Percentiles rank a stretch among this genome's conserved stretches.
Conservation (phyloP, 2,113 vertebrate genomes). For the Toxotes chatareus region DNA sequence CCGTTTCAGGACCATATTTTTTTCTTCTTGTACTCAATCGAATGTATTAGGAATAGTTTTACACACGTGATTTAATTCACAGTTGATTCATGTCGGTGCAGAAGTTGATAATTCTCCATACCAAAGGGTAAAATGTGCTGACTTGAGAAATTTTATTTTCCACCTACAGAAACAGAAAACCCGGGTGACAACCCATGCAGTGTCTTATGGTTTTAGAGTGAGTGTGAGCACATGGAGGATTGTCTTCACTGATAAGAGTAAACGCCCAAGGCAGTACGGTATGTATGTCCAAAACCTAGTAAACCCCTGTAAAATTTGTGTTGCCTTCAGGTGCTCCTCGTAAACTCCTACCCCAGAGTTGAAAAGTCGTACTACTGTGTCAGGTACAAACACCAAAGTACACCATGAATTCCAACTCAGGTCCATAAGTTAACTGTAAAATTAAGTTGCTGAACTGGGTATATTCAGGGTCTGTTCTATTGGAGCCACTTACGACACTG, state of each 20-base stretch:
- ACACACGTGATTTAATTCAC: neutral
- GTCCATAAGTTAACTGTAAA: neutral
- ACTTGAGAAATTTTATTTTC: neutral
- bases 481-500: neutral
- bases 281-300: neutral
- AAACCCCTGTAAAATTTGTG: neutral
- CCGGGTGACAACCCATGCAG: too few species aligned
- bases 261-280: too few species aligned
- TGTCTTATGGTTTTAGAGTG: neutral
- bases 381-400: neutral
- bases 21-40: rapidly evolving
- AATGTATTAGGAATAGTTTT: neutral
- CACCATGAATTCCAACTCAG: neutral
- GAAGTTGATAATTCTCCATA: neutral
- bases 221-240: neutral
- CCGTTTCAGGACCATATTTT: neutral
- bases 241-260: neutral
- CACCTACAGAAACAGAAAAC: neutral
- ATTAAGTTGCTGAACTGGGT: neutral
- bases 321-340: slow-evolving; percentile 30
- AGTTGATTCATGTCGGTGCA: neutral
- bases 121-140: neutral
- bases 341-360: neutral
- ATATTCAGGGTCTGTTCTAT: neutral
- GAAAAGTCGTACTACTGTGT: neutral